Conservation (phyloP, 1,140 invertebrate species). For the Parasteatoda tepidariorum region DNA sequence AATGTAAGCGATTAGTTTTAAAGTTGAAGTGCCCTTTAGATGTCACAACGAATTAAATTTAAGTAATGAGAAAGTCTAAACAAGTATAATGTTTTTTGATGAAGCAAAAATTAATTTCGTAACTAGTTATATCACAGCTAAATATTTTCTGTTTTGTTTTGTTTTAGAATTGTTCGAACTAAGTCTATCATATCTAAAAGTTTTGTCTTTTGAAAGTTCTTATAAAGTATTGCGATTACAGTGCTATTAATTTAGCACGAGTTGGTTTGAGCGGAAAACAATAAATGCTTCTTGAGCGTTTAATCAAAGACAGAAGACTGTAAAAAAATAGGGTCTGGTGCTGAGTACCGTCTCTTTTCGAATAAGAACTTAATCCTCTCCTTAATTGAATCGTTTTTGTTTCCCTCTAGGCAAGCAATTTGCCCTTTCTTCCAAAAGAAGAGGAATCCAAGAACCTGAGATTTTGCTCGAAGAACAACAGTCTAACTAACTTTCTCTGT, state of each 20-base stretch:
- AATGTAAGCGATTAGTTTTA: too few relatives aligned
- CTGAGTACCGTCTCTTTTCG: conserved; percentile 11
- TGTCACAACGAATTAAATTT: too few relatives aligned
- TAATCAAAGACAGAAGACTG: neutral
- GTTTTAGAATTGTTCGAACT: neutral
- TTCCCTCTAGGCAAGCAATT: conserved; percentile 30
- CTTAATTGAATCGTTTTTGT: conserved; percentile 48
- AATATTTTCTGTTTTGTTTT: too few relatives aligned
- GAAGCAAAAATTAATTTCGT: too few relatives aligned
- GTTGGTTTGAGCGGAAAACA: neutral
- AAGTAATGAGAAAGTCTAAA: too few relatives aligned
- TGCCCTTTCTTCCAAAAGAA: neutral
- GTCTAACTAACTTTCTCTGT: conserved; percentile 26
- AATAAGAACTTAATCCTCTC: conserved; percentile 52
- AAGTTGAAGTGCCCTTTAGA: too few relatives aligned
- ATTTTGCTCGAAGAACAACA: neutral
- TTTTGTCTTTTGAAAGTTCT: neutral
- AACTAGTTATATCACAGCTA: too few relatives aligned
- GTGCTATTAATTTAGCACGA: neutral
- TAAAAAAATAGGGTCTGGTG: neutral
- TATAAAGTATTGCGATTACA: neutral
- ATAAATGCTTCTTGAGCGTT: neutral
- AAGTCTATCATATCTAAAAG: neutral
- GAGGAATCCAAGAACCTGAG: conserved; percentile 3
- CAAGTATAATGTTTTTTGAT: too few relatives aligned